Evolutionary conservation across 2,113 vertebrate species (phyloP).

Genomic region (Archilochus colubris): DNA sequence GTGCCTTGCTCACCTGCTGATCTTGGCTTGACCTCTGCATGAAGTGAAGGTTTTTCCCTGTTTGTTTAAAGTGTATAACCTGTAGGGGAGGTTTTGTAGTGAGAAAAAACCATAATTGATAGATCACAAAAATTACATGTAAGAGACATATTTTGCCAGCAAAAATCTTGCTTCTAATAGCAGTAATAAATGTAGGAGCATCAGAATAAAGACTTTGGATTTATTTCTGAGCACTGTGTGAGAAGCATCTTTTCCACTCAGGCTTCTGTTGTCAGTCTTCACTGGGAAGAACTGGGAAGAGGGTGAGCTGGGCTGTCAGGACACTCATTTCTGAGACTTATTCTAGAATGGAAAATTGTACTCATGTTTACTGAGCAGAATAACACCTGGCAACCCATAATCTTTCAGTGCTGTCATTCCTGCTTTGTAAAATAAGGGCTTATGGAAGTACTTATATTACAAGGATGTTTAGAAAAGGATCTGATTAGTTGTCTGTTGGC

Average conservation of each 20-base stretch:
- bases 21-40: background rate
- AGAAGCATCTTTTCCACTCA: background rate
- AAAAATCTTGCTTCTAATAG: background rate
- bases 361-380: accelerated
- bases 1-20: background rate
- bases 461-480: background rate
- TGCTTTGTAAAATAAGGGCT: background rate
- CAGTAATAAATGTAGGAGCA: background rate
- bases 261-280: background rate
- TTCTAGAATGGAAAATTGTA: background rate
- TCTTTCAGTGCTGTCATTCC: background rate
- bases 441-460: background rate
- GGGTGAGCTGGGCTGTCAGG: background rate
- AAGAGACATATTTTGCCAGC: background rate
- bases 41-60: background rate
- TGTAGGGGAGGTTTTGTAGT: background rate
- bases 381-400: background rate
- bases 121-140: background rate
- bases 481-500: background rate
- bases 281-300: background rate
- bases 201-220: background rate
- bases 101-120: background rate
- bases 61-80: background rate
- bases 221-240: background rate
- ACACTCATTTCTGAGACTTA: background rate